A percentile compares a stretch with the other conserved stretches of the same genome.
Evolutionary conservation across 2,113 vertebrate genomes (phyloP).

Genomic region (Polypterus bichir): DNA sequence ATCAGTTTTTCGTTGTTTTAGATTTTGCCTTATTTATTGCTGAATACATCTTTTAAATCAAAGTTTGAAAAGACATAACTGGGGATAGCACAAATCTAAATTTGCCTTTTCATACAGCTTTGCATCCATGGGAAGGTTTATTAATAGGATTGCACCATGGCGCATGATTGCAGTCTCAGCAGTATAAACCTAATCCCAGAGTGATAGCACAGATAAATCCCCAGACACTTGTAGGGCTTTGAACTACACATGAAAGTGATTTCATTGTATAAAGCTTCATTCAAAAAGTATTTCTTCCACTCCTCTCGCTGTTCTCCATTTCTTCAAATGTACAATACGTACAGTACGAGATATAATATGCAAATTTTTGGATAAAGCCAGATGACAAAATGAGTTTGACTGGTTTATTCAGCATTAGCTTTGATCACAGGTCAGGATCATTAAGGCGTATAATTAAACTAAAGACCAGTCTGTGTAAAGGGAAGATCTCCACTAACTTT

Average conservation of each 20-base stretch:
- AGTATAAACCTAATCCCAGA: not conserved
- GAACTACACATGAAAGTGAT: not conserved
- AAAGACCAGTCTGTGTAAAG: not conserved
- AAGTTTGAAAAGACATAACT: too few species aligned
- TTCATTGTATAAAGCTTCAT: not conserved
- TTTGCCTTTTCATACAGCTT: too few species aligned
- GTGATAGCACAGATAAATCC: not conserved
- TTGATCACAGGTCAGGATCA: not conserved
- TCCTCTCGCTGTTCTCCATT: not conserved
- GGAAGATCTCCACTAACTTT: not conserved
- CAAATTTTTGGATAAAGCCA: too few species aligned
- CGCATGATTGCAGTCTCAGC: not conserved
- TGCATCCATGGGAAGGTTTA: not conserved
- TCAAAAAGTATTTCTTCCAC: not conserved
- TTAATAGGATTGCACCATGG: not conserved
- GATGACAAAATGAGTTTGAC: not conserved
- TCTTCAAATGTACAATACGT: not conserved
- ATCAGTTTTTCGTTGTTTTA: too few species aligned
- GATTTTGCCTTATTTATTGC: too few species aligned
- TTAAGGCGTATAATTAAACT: not conserved
- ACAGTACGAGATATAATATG: not conserved
- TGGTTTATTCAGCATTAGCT: conserved; percentile 1
- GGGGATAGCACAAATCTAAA: too few species aligned
- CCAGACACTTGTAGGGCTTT: not conserved
- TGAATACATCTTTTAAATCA: too few species aligned